Conservation (phyloP, 2,113 vertebrate species). For the Brachypteracias leptosomus region DNA sequence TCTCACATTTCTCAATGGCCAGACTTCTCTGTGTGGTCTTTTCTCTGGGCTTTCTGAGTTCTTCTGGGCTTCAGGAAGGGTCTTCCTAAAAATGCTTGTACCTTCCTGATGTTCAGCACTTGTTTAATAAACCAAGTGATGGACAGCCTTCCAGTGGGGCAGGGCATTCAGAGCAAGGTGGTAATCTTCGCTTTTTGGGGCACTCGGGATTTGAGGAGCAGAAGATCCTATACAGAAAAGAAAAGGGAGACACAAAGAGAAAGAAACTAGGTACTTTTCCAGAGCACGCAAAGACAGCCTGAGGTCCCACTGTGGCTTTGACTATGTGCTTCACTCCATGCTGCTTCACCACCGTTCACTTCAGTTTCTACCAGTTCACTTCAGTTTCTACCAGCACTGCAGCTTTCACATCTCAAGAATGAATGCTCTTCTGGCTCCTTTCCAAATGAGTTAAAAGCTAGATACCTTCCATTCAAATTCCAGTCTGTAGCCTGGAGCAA, state of each 20-base stretch:
- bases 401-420: neutral
- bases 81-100: neutral
- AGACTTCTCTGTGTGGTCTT: neutral
- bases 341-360: neutral
- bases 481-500: neutral
- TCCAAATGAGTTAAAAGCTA: neutral
- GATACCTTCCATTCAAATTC: neutral
- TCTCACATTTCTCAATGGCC: neutral
- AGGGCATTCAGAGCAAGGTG: neutral
- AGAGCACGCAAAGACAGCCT: fast-evolving
- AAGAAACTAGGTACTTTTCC: neutral
- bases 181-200: neutral
- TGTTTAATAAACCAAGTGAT: neutral
- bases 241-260: neutral
- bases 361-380: neutral
- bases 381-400: neutral
- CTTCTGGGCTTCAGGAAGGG: neutral
- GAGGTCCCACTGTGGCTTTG: neutral
- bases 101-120: neutral
- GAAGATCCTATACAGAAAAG: neutral
- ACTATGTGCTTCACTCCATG: fast-evolving
- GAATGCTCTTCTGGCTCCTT: neutral
- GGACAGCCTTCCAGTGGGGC: neutral
- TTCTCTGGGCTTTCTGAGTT: neutral
- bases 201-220: neutral